Evolutionary conservation across 2,797 vertebrate genomes (phyloP).

Genomic region (Tympanoctomys barrerae): DNA sequence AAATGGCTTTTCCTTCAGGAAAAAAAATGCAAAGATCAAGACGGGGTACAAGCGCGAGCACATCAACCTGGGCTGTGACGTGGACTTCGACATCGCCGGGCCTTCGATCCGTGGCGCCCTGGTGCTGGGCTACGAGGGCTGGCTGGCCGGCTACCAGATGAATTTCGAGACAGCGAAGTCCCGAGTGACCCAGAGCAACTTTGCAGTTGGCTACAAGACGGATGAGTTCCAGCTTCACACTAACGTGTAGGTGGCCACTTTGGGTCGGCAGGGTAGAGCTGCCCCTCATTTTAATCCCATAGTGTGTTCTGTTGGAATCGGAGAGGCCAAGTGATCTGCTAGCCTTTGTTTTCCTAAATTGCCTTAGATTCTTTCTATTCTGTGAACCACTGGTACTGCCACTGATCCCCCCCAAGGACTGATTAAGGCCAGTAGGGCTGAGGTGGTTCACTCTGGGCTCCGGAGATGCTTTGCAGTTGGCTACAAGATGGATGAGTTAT

Average conservation of each 20-base stretch:
- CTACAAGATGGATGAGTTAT: no score
- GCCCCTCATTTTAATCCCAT: not conserved
- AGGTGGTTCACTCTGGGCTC: not conserved
- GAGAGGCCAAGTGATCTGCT: not conserved
- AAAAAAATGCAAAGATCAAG: constrained; percentile 98
- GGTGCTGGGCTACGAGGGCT: constrained; percentile 96
- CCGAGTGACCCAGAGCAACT: constrained; percentile 97
- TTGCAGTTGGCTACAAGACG: constrained; percentile 97
- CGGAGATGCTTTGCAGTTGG: not conserved
- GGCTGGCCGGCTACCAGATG: constrained; percentile 98
- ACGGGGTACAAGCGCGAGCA: constrained; percentile 95
- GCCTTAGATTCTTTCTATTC: not conserved
- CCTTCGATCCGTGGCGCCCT: constrained; percentile 94
- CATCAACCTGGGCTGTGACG: constrained; percentile 96
- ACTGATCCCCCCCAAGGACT: not conserved
- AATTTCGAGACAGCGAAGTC: constrained; percentile 97
- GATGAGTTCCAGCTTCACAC: constrained; percentile 99
- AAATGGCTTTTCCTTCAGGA: constrained; percentile 88
- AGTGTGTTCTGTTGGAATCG: not conserved
- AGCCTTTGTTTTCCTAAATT: not conserved
- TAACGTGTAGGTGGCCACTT: constrained; percentile 93
- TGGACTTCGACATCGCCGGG: constrained; percentile 97
- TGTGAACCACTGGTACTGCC: not conserved
- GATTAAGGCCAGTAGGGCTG: not conserved
- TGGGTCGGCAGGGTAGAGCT: not conserved